Conservation (phyloP, 2,113 vertebrate genomes). For the Dicentrarchus labrax region DNA sequence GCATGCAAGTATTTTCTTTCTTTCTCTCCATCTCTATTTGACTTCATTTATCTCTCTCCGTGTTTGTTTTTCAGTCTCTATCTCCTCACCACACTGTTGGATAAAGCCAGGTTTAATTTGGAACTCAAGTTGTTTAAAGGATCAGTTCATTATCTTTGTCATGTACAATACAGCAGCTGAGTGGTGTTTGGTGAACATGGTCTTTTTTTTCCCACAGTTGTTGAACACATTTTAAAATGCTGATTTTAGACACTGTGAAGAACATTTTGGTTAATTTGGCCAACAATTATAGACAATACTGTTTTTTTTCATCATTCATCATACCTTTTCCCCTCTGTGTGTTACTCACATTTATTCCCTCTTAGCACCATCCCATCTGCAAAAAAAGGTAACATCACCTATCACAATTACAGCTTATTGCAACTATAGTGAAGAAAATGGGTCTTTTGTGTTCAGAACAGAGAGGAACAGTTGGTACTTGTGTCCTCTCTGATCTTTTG, state of each 20-base stretch:
- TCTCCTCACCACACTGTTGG: neutral
- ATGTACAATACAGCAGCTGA: neutral
- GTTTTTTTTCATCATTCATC: neutral
- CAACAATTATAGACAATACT: neutral
- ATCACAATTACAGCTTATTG: slow-evolving; percentile 18
- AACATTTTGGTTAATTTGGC: slow-evolving; percentile 1
- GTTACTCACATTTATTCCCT: slow-evolving; percentile 19
- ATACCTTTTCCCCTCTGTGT: neutral
- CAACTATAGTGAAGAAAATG: slow-evolving; percentile 22
- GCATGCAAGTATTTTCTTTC: neutral
- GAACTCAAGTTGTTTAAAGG: slow-evolving; percentile 13
- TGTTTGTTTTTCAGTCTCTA: neutral
- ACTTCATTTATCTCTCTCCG: neutral
- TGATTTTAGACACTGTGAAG: slow-evolving; percentile 23
- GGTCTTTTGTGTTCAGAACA: slow-evolving; percentile 47
- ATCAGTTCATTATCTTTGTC: slow-evolving; percentile 15
- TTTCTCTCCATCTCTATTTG: neutral
- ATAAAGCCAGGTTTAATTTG: slow-evolving; percentile 9
- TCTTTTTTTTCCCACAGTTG: neutral
- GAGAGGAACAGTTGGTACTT: slow-evolving; percentile 42
- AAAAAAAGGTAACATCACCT: slow-evolving; percentile 15
- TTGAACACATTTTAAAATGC: slow-evolving; percentile 14
- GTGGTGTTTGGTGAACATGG: neutral
- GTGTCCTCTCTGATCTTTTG: slow-evolving; percentile 54
- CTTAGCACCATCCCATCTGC: slow-evolving; percentile 13